Base-by-base conservation (phyloP, 2,888 invertebrate genomes). In the Caenorhabditis sp. region DNA sequence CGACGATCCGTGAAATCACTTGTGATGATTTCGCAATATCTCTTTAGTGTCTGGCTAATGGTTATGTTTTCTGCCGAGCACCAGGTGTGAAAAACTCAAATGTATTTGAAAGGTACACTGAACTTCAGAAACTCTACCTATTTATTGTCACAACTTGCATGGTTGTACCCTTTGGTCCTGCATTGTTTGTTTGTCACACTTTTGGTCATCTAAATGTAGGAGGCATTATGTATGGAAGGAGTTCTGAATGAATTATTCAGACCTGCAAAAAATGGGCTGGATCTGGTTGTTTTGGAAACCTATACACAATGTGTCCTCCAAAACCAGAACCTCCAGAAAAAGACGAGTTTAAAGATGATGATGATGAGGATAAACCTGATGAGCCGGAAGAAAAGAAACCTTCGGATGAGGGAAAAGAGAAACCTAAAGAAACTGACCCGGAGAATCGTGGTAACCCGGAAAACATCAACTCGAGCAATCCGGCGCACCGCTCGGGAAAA, bases 271-370 rank as follows among this genome's bases (percentile, higher is more conserved):
- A 84, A 60, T 87, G 83, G 84, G 84, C 71, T 20, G 79, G 84
- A 13, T 28, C 77, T 40, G 67, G 77, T 2, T 80, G 80, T 51
- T 84, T 82, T 50, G 77, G 68, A 2, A 67, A 53, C 11, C 67
- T 87, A 6, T 87, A 87, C 60, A 64, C 77, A 28, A 82, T 84
- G 64, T 87, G 87, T 35, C 80, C 85, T n/a, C 78, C 83, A 50
- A 74, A 83, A 67, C 76, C 76, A 20, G 18, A 47, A 20, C 55
- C 71, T n/a, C 58, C 55, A 4, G 68, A 68, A 28, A 64, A 64
- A 40, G 40, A 61, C 51, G 50, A 40, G 28, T 37, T 60, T 11
- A 47, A 70, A 35, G 71, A 55, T 11, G 78, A 80, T 13, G 69
- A 85, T 18, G 68, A 72, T n/a, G 56, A n/a, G n/a, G n/a, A 68